Percentiles rank a stretch among this genome's conserved stretches.
Conservation (phyloP, 2,888 invertebrate genomes). For the Scaptomyza caliginosa region DNA sequence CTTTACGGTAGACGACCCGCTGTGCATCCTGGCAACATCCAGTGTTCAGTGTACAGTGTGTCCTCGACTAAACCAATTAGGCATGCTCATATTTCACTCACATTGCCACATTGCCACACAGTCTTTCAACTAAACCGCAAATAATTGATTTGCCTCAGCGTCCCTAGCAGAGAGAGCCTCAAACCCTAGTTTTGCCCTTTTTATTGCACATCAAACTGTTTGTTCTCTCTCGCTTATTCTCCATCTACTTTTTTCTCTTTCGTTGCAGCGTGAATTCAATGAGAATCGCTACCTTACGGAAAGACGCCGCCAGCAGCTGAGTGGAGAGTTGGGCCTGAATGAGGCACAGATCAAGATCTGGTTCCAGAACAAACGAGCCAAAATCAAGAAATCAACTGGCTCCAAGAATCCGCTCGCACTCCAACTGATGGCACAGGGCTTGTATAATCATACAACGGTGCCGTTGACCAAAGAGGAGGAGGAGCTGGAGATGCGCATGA, state of each 20-base stretch:
- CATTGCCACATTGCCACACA: conserved; percentile 31
- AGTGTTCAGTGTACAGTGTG: background rate
- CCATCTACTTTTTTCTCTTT: conserved; percentile 13
- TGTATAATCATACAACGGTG: conserved; percentile 94
- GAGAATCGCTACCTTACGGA: conserved; percentile 97
- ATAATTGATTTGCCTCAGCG: conserved; percentile 80
- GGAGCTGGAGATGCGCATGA: conserved; percentile 86
- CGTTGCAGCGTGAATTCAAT: conserved; percentile 91
- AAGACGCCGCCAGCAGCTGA: conserved; percentile 93
- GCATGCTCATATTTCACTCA: conserved; percentile 71
- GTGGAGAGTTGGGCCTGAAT: conserved; percentile 95
- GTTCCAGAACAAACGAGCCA: conserved; percentile 98
- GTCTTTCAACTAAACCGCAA: conserved; percentile 75
- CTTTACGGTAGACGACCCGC: conserved; percentile 55
- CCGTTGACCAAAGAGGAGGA: conserved; percentile 90
- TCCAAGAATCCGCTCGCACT: conserved; percentile 93
- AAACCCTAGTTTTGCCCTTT: conserved; percentile 31
- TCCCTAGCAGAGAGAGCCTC: background rate
- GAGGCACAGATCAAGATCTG: conserved; percentile 99
- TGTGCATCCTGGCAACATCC: conserved; percentile 56
- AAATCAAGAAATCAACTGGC: conserved; percentile 96
- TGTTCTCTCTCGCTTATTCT: background rate
- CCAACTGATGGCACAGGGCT: conserved; percentile 96
- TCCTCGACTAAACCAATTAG: conserved; percentile 69
- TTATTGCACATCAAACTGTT: conserved; percentile 22